phyloP scores from a whole-genome alignment of 2,113 vertebrate genomes.

The Hepsetus odoe region DNA sequence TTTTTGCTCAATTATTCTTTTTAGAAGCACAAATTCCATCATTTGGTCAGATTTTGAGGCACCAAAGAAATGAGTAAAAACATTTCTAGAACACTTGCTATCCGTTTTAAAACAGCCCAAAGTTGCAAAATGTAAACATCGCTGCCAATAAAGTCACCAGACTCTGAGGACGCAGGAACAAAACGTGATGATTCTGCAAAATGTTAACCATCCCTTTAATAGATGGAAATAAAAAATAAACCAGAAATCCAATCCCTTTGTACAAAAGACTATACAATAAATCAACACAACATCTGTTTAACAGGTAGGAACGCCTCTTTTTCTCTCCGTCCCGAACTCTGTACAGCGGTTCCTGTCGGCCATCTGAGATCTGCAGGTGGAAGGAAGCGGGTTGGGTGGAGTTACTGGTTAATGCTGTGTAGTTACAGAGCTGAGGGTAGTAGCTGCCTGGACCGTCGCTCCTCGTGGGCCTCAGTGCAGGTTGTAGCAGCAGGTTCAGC shows the following conservation, averaged over 20 bases:
- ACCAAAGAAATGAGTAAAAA: no score
- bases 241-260: conserved; percentile 71
- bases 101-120: no score
- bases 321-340: conserved; percentile 73
- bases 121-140: neutral
- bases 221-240: conserved; percentile 66
- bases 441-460: conserved; percentile 76
- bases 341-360: conserved; percentile 68
- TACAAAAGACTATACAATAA: conserved; percentile 84
- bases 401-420: conserved; percentile 48
- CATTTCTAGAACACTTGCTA: neutral
- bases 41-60: no score
- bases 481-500: conserved; percentile 80
- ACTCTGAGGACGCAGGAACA: conserved; percentile 9
- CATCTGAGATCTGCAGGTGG: conserved; percentile 43
- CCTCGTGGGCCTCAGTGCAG: conserved; percentile 70
- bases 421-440: conserved; percentile 60
- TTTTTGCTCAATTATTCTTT: neutral
- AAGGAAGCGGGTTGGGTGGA: conserved; percentile 56
- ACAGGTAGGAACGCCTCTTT: conserved; percentile 69
- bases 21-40: neutral
- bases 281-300: conserved; percentile 78
- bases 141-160: neutral
- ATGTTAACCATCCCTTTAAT: conserved; percentile 22
- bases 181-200: conserved; percentile 12